Evolutionary conservation across 2,797 vertebrate genomes (phyloP), one percentile per base, ranked within the genome.

Genomic region (Pangasius larnaudii): DNA sequence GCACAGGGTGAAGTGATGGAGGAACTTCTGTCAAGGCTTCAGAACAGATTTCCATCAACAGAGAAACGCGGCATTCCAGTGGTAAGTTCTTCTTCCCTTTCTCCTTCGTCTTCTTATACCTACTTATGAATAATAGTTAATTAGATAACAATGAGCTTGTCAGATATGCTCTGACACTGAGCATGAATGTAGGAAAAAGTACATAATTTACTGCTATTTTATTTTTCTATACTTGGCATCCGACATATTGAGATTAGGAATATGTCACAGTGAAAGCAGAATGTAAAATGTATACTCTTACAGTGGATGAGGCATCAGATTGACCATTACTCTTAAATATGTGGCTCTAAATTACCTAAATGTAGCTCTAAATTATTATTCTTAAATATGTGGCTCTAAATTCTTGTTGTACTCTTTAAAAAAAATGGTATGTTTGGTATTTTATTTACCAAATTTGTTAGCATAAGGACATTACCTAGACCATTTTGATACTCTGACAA

Each of bases 61-160:
- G 95, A 96, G 91, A 97, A 96, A 80, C 93, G 95, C 92, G 94
- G 93, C 90, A 96, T 96, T 88, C 94, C 95, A 0, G 82, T 93
- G 94, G 96, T 95, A 89, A 93, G 91, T 85, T 75, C 24, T 49
- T 67, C 5, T n/a, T 36, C 16, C 19, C 5, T 53, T 19, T 58
- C 14, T 36, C 16, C 42, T 83, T 85, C 36, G 56, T 81, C 24
- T 39, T 46, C 22, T 19, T 77, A 30, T 33, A 75, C 27, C 16
- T 16, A 51, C 22, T 78, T 84, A 13, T 56, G 16, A 3, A 0
- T 72, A 8, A 58, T 59, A 39, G 22, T 36, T 88, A 27, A 77
- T 80, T 59, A 30, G 1, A 49, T 46, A n/a, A 61, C 5, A n/a
- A 10, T 82, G 13, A 46, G 16, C 39, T 83, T 46, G 24, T n/a